Percentiles rank a stretch among this genome's conserved stretches.
Conservation (phyloP, 1,140 invertebrate species). For the Rhopalosiphum padi region DNA sequence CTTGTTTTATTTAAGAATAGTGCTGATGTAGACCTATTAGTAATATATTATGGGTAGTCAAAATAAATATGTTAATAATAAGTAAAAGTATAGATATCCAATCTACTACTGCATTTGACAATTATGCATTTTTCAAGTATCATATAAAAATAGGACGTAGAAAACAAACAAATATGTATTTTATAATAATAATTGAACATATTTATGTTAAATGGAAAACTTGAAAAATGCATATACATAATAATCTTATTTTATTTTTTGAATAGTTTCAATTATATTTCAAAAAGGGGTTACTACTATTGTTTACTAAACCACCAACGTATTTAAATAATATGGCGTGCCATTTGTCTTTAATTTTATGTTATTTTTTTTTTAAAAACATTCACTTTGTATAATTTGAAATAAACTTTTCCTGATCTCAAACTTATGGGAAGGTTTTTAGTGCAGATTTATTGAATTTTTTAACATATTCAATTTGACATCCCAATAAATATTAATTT, state of each 20-base stretch:
- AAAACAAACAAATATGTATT: background rate
- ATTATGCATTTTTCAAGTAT: constrained; percentile 50
- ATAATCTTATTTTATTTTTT: constrained; percentile 1
- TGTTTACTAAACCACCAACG: constrained; percentile 26
- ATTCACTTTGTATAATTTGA: constrained; percentile 16
- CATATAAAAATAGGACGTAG: background rate
- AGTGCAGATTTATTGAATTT: constrained; percentile 9
- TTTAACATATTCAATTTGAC: constrained; percentile 53
- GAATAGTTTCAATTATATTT: background rate
- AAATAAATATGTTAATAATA: constrained; percentile 50
- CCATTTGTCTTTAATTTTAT: constrained; percentile 42
- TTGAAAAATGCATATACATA: constrained; percentile 33
- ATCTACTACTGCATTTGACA: constrained; percentile 23
- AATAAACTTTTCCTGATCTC: constrained; percentile 56
- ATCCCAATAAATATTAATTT: constrained; percentile 45
- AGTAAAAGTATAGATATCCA: background rate
- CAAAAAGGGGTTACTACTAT: background rate
- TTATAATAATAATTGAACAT: constrained; percentile 9
- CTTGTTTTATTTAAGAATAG: constrained; percentile 43
- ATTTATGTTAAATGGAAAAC: background rate
- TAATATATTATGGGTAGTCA: constrained; percentile 38
- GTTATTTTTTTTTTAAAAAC: constrained; percentile 6
- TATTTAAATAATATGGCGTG: constrained; percentile 30
- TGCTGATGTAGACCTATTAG: constrained; percentile 53
- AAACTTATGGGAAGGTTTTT: constrained; percentile 56